These are phyloP conservation scores for Rhincodon typus DNA, from an alignment of 2,797 vertebrate genomes.

Conservation along the genomic window DNA sequence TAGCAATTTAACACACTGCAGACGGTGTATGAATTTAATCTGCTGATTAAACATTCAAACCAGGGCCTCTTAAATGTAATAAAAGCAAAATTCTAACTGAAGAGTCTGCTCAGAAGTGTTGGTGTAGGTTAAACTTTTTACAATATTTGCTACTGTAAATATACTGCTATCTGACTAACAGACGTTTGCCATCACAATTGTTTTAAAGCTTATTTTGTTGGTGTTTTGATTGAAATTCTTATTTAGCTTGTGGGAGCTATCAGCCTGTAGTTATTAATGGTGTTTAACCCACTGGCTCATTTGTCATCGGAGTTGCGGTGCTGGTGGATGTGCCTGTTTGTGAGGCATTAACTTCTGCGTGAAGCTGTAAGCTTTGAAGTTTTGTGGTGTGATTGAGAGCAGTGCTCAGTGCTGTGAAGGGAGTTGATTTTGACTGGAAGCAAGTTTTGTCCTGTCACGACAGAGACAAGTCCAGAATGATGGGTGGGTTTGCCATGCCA, in stretches of 20 bases:
- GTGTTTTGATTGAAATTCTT: not conserved
- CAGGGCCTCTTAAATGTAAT: not conserved
- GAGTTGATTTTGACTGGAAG: not conserved
- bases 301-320: not conserved
- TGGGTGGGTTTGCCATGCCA: not conserved
- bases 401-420: not conserved
- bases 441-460: not conserved
- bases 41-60: not conserved
- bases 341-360: not conserved
- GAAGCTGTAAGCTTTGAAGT: conserved; percentile 12
- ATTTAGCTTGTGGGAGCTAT: not conserved
- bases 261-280: not conserved
- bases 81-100: not conserved
- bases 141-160: not conserved
- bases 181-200: not conserved
- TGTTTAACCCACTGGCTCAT: not conserved
- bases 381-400: conserved; percentile 3
- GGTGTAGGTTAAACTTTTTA: not conserved
- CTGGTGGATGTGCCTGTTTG: no score
- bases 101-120: not conserved
- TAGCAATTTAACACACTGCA: not conserved
- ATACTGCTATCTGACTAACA: not conserved
- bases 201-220: not conserved
- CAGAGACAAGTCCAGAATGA: not conserved
- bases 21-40: not conserved